Evolutionary conservation across 1,140 invertebrate genomes (phyloP), one percentile per base, ranked within the genome.

Genomic region (Xylocopa sonorina): DNA sequence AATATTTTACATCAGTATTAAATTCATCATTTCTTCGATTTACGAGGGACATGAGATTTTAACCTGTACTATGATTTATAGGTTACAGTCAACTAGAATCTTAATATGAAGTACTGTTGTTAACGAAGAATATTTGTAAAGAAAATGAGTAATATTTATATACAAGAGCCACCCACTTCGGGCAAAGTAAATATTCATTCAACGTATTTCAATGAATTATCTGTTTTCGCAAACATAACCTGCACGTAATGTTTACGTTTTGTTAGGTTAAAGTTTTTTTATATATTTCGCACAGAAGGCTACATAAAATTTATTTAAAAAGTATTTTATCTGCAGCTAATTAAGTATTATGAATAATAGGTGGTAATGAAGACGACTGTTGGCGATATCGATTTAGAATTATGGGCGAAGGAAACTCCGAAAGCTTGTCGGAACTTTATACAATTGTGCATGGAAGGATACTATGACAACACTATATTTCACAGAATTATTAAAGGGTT

Each of bases 361-460:
- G 97, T 99, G 76, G 91, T 99, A 3, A 88, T 99, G 24, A 96
- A 97, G 89, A 99, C 99, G 27, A 95, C 97, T 57, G 96, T 97
- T 27, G 99, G 99, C 43, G 99, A 99, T 89, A 98, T 99, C 82
- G 99, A 99, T 87, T 96, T 99, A 74, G 99, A 99, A 94, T 93
- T 99, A 89, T 99, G 99, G 99, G 96, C 98, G 0, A 98, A 97
- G 91, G 99, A 99, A 94, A 95, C 97, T 43, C 99, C 99, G 7
- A 97, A 98, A 92, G 97, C 99, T 43, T 98, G 97, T 87, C 94
- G 97, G 78, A 99, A 99, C 93, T 99, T 99, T 90, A 95, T 99
- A 41, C 99, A 99, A 92, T 93, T 99, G 14, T 99, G 98, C 90
- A 93, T 99, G 94, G 99, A 99, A 94, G 97, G 97, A 5, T 99